Evolutionary conservation across 2,797 vertebrate species (phyloP).

Genomic region (Morus bassanus): DNA sequence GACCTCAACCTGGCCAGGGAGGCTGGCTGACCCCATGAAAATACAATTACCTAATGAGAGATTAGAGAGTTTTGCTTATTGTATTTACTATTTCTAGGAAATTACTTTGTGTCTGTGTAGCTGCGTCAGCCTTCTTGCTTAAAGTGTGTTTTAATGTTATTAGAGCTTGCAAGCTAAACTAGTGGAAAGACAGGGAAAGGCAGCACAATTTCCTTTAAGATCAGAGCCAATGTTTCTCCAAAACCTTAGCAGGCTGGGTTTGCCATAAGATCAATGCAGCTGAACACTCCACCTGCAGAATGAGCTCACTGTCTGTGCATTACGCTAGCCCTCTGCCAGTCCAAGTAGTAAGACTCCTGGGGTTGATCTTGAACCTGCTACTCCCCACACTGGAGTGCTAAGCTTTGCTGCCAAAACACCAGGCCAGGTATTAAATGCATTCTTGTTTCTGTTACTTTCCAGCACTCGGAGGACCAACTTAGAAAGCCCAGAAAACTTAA

Average conservation of each 20-base stretch:
- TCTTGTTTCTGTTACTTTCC: slow-evolving; percentile 51
- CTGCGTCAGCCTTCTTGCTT: slow-evolving; percentile 16
- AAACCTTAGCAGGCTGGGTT: slow-evolving; percentile 33
- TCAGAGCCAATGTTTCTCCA: slow-evolving; percentile 61
- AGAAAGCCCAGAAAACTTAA: slow-evolving; percentile 37
- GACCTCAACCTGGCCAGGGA: slow-evolving; percentile 46
- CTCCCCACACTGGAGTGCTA: slow-evolving; percentile 37
- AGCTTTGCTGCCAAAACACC: slow-evolving; percentile 49
- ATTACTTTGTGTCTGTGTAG: slow-evolving; percentile 51
- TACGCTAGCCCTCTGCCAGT: slow-evolving; percentile 30
- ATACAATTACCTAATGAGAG: slow-evolving; percentile 59
- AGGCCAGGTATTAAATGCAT: slow-evolving; percentile 52
- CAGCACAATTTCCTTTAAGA: slow-evolving; percentile 67
- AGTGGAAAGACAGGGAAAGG: slow-evolving; percentile 55
- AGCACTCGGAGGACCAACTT: slow-evolving; percentile 26
- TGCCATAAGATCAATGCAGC: slow-evolving; percentile 59
- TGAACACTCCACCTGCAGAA: slow-evolving; percentile 69
- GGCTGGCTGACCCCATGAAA: slow-evolving; percentile 60
- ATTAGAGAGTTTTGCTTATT: slow-evolving; percentile 61
- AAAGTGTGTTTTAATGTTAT: slow-evolving; percentile 46
- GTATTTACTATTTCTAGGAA: slow-evolving; percentile 69
- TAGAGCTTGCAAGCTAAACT: slow-evolving; percentile 58
- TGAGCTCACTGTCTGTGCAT: slow-evolving; percentile 68
- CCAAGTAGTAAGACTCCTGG: slow-evolving; percentile 41
- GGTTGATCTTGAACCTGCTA: slow-evolving; percentile 53